Evolutionary conservation across 2,797 vertebrate species (phyloP).

Genomic region (Platalea minor): DNA sequence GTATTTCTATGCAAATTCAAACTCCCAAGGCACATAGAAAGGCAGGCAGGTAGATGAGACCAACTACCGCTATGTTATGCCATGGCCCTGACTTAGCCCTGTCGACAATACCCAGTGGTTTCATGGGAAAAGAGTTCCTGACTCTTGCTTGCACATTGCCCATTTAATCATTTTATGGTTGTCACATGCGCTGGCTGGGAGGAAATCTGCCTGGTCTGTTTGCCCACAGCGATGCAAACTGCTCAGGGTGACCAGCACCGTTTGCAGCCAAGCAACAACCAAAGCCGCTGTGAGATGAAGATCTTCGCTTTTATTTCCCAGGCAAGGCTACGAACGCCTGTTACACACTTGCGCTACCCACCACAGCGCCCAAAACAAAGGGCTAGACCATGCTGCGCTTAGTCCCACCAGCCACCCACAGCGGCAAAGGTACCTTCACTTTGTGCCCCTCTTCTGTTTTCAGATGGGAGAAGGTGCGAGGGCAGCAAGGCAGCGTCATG

Average conservation of each 20-base stretch:
- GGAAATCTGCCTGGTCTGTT: neutral
- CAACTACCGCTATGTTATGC: neutral
- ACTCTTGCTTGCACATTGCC: neutral
- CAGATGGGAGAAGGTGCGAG: accelerated
- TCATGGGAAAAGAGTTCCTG: neutral
- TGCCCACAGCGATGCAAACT: neutral
- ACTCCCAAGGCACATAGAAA: neutral
- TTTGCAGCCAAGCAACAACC: neutral
- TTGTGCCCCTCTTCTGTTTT: neutral
- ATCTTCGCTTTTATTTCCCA: neutral
- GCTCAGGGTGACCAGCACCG: neutral
- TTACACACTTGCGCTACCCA: neutral
- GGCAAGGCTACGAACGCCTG: neutral
- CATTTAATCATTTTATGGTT: neutral
- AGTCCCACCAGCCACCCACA: neutral
- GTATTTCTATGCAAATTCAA: neutral
- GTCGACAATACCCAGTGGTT: neutral
- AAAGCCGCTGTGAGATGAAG: neutral
- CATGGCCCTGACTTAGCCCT: neutral
- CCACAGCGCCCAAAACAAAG: neutral
- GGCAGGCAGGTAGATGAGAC: neutral
- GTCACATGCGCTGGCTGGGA: neutral
- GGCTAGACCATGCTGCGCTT: neutral
- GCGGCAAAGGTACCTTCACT: neutral
- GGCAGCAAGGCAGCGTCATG: neutral